Evolutionary conservation across 2,888 invertebrate species (phyloP).

Genomic region (Boloria selene): DNA sequence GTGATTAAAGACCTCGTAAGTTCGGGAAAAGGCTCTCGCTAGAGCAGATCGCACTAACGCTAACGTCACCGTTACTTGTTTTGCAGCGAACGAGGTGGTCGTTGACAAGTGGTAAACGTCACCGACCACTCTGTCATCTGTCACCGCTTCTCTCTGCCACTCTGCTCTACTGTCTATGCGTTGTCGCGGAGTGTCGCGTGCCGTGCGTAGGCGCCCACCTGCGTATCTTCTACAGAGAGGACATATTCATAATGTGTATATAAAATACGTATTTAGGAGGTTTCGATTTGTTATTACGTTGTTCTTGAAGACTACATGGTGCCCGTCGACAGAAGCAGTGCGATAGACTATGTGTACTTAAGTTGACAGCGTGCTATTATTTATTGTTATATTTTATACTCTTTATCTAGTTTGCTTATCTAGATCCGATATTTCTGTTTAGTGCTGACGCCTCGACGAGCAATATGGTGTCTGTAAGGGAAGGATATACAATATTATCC

Average conservation of each 20-base stretch:
- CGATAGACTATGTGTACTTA: constrained; percentile 81
- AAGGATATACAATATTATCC: constrained; percentile 79
- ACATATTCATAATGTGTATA: constrained; percentile 82
- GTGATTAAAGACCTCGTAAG: constrained; percentile 74
- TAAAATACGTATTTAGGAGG: constrained; percentile 80
- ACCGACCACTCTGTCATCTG: constrained; percentile 68
- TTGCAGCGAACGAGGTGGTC: constrained; percentile 88
- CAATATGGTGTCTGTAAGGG: constrained; percentile 82
- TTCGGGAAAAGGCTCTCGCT: constrained; percentile 67
- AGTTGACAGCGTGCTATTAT: constrained; percentile 79
- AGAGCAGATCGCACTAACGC: constrained; percentile 69
- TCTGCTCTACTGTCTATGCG: no score
- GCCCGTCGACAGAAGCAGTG: constrained; percentile 81
- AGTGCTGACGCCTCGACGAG: constrained; percentile 82
- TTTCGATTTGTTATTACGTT: constrained; percentile 81
- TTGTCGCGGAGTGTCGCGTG: constrained; percentile 46
- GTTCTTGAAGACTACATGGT: constrained; percentile 82
- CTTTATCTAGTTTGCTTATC: constrained; percentile 80
- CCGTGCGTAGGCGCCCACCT: constrained; percentile 47
- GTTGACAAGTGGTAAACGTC: constrained; percentile 86
- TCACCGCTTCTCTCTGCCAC: constrained; percentile 40
- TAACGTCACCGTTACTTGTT: constrained; percentile 61
- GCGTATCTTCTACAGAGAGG: constrained; percentile 68
- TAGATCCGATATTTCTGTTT: constrained; percentile 78
- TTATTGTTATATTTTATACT: constrained; percentile 81